Base-by-base conservation (phyloP, 2,113 vertebrate species). In the Aptenodytes patagonicus region DNA sequence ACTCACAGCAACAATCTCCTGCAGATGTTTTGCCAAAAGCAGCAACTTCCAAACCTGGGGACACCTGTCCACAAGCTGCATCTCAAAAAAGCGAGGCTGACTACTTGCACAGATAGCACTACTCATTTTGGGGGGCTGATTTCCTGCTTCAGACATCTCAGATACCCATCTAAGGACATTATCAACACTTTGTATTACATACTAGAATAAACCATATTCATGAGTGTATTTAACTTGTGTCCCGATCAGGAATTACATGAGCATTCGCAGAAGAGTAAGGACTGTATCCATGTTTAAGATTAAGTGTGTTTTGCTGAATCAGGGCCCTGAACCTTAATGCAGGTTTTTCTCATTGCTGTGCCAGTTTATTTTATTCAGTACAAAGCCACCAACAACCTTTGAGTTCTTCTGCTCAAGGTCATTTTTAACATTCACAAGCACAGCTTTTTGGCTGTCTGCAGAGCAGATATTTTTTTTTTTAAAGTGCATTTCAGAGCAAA, bases 341-440 rank as follows among this genome's bases (percentile, higher is more conserved):
- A 95, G 71, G 78, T 86, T 97, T 94, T 96, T 60, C 93, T 96
- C 91, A 95, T 51, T 94, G 90, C 95, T 95, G 83, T 69, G 75
- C 91, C 87, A 95, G 91, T 97, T 95, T 89, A 84, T 94, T 94
- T 95, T 93, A 93, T 96, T 93, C 95, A 96, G 87, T 83, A 93
- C 89, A 88, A 95, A 95, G 94, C 66, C 87, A 96, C 70, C 66
- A 95, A 69, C 70, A 83, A 89, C 81, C 91, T 92, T 51, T 91
- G 87, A 96, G 89, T 80, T 84, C 65, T 93, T 94, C 87, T 66
- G 86, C 58, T 95, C 94, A 95, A 93, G 96, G 97, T 95, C 89
- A 97, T 90, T 95, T 93, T 97, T 94, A 96, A 89, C 89, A 97
- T 95, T 94, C 96, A 94, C 58, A 94, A 88, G 82, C 95, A 94